Base-by-base conservation (phyloP, 2,797 vertebrate species). In the Neosilurus hyrtlii region DNA sequence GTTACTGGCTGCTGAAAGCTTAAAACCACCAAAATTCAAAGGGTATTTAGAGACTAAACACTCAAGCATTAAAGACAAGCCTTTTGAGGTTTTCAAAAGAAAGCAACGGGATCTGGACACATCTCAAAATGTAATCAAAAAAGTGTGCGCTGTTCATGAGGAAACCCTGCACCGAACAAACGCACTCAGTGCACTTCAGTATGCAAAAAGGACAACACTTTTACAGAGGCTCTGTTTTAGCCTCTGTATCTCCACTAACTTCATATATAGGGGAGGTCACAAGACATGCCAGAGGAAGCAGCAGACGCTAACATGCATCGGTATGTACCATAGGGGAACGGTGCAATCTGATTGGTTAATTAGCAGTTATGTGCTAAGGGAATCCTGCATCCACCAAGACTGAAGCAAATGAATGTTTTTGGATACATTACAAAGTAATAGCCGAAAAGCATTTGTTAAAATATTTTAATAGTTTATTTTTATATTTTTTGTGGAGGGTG, bases 21-120 rank as follows among this genome's bases (percentile, higher is more conserved):
- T 77, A 37, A 51, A 77, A 77, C 59, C 75, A 22, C 59, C 9
- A 10, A 75, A 57, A 37, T 22, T 75, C 54, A 61, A 37, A 76
- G 15, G 12, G 35, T 35, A 15, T 76, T 43, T 37, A n/a, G 18
- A 76, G 57, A 76, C 56, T 22, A 61, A 61, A 61, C 35, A 76
- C 56, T 37, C 18, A 30, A n/a, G 56, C 57, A 22, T 61, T 61
- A 61, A 76, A 61, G 56, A n/a, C 74, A 61, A 61, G 30, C 57
- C 56, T 61, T 20, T 76, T 61, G 30, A 43, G 74, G 30, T n/a
- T 49, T 76, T 61, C 20, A 76, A 8, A 76, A 59, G 57, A 61
- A 76, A 43, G 71, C 71, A 43, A 15, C 73, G 12, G 56, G 35
- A 76, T 61, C 56, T 76, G 56, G 57, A 61, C 10, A 9, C 20